These are phyloP conservation scores for Eristalis pertinax DNA, from an alignment of 2,888 invertebrate species.

Conservation along the genomic window DNA sequence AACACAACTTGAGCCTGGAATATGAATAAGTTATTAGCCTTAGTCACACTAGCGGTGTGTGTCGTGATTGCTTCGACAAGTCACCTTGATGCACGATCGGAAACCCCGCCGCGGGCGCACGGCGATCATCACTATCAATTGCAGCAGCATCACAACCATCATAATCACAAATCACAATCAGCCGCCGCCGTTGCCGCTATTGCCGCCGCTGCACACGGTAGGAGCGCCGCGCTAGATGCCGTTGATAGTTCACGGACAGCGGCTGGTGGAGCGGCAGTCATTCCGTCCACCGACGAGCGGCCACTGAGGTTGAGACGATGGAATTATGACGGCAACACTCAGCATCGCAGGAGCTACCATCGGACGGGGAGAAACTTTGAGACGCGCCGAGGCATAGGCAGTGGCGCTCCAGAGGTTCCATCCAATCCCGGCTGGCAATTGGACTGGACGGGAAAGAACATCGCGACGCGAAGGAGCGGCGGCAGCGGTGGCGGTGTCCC, in stretches of 20 bases:
- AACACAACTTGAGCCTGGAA: slow-evolving; percentile 41
- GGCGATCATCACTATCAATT: slow-evolving; percentile 38
- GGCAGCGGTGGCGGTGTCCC: slow-evolving; percentile 56
- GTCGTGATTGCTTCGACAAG: slow-evolving; percentile 68
- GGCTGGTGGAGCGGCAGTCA: slow-evolving; percentile 33
- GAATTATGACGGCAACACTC: slow-evolving; percentile 61
- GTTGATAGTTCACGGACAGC: slow-evolving; percentile 61
- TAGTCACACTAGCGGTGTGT: slow-evolving; percentile 70
- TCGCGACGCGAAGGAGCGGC: slow-evolving; percentile 32
- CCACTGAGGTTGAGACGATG: slow-evolving; percentile 57
- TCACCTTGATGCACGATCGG: slow-evolving; percentile 69
- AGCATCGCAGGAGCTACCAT: slow-evolving; percentile 57
- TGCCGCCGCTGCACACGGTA: slow-evolving; percentile 32
- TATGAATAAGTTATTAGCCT: slow-evolving; percentile 70
- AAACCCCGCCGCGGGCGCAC: slow-evolving; percentile 36
- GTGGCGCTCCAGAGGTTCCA: slow-evolving; percentile 66
- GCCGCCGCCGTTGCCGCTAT: neutral
- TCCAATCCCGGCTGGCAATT: slow-evolving; percentile 58
- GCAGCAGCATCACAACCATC: slow-evolving; percentile 43
- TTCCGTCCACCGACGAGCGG: slow-evolving; percentile 46
- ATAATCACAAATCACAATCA: slow-evolving; percentile 69
- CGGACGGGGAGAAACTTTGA: slow-evolving; percentile 65
- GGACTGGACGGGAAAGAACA: slow-evolving; percentile 59
- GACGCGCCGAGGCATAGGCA: slow-evolving; percentile 28
- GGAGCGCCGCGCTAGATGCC: slow-evolving; percentile 40